A percentile compares a stretch with the other conserved stretches of the same genome.
These are phyloP conservation scores for Pangasianodon gigas DNA, from an alignment of 2,113 vertebrate species.

Conservation along the genomic window DNA sequence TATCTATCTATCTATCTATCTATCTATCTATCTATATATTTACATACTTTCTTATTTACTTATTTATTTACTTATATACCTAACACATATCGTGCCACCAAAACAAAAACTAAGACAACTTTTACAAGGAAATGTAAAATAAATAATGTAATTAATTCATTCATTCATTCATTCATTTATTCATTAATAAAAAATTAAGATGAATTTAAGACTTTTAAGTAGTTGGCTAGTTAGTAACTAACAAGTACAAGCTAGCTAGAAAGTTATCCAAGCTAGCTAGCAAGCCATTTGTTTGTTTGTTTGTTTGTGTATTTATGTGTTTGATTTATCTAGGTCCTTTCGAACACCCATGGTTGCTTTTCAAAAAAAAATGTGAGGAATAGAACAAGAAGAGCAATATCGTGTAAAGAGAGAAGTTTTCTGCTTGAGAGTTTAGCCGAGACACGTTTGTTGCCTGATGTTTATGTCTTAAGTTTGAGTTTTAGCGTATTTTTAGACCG, in stretches of 20 bases:
- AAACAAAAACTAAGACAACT: too few relatives aligned
- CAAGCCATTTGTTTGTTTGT: too few relatives aligned
- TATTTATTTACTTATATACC: neutral
- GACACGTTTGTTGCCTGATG: neutral
- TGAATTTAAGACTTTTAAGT: neutral
- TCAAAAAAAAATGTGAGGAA: too few relatives aligned
- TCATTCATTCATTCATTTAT: too few relatives aligned
- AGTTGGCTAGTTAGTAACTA: neutral
- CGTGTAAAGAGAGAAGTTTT: too few relatives aligned
- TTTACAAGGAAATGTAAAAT: neutral
- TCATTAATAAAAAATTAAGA: neutral
- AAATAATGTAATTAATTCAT: neutral
- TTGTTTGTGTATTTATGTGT: neutral
- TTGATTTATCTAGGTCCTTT: too few relatives aligned
- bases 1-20: neutral
- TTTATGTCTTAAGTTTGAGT: neutral
- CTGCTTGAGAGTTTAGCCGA: too few relatives aligned
- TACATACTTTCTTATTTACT: neutral
- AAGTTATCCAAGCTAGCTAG: neutral
- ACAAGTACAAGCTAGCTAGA: neutral
- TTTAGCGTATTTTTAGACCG: neutral
- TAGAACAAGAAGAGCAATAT: too few relatives aligned
- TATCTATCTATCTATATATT: neutral
- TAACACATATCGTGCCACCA: neutral
- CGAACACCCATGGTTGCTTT: too few relatives aligned